Conservation (phyloP, 2,113 vertebrate genomes). For the Connochaetes taurinus region DNA sequence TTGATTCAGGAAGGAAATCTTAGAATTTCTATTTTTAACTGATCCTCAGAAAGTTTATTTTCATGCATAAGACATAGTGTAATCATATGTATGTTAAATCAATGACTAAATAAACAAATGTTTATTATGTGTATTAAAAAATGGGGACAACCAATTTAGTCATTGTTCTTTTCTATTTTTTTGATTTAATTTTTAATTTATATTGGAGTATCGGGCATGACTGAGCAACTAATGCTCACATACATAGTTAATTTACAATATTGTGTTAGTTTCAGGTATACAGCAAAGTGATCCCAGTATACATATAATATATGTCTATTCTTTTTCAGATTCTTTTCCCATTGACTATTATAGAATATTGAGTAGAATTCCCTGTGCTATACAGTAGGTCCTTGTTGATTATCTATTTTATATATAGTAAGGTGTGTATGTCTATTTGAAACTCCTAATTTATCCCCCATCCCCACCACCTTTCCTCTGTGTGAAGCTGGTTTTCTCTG, state of each 20-base stretch:
- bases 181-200: neutral
- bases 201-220: neutral
- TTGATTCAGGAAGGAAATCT: neutral
- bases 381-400: neutral
- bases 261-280: neutral
- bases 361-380: neutral
- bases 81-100: neutral
- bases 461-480: neutral
- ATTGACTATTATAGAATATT: neutral
- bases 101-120: neutral
- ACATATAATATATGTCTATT: neutral
- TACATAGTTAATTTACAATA: neutral
- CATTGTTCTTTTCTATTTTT: neutral
- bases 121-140: neutral
- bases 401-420: neutral
- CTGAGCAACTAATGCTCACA: neutral
- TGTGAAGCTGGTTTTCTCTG: neutral
- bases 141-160: neutral
- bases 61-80: neutral
- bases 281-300: neutral
- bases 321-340: neutral
- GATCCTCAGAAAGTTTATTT: neutral
- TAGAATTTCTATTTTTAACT: conserved; percentile 26
- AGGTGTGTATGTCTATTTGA: neutral
- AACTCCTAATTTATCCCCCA: neutral